A percentile compares a stretch with the other conserved stretches of the same genome.
phyloP scores from a whole-genome alignment of 2,113 vertebrate species.

The Solenodon paradoxus region DNA sequence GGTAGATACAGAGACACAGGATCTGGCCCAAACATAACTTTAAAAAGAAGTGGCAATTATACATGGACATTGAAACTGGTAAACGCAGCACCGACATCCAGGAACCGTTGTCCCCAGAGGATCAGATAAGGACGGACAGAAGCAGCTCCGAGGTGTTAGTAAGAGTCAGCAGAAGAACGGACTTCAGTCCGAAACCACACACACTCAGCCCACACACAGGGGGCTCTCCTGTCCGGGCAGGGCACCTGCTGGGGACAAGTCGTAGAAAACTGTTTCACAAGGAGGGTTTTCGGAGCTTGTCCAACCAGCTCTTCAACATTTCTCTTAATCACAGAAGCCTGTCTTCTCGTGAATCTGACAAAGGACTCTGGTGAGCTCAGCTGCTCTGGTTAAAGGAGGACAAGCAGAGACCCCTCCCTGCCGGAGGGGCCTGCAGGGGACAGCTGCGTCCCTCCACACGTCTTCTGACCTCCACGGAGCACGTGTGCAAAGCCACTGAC shows the following conservation, averaged over 20 bases:
- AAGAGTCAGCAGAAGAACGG: not conserved
- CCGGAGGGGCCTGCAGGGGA: rapidly evolving
- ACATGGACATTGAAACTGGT: not conserved
- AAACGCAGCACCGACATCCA: not conserved
- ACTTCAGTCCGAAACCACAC: not conserved
- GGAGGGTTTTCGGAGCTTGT: not conserved
- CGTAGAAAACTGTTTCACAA: too few species aligned
- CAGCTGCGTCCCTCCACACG: rapidly evolving
- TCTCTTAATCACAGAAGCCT: not conserved
- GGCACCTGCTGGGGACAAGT: too few species aligned
- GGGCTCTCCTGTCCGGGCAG: too few species aligned
- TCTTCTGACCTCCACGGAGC: too few species aligned
- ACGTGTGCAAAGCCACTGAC: not conserved
- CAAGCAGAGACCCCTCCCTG: not conserved
- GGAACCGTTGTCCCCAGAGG: not conserved
- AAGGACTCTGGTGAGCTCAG: not conserved
- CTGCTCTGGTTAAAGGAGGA: not conserved
- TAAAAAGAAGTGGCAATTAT: not conserved
- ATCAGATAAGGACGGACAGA: not conserved
- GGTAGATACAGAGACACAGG: not conserved
- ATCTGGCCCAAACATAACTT: too few species aligned
- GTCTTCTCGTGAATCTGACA: not conserved
- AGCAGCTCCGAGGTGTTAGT: not conserved
- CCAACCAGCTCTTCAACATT: not conserved
- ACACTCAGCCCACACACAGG: not conserved